Evolutionary conservation across 2,888 invertebrate genomes (phyloP).

Genomic region (Odontomyia ornata): DNA sequence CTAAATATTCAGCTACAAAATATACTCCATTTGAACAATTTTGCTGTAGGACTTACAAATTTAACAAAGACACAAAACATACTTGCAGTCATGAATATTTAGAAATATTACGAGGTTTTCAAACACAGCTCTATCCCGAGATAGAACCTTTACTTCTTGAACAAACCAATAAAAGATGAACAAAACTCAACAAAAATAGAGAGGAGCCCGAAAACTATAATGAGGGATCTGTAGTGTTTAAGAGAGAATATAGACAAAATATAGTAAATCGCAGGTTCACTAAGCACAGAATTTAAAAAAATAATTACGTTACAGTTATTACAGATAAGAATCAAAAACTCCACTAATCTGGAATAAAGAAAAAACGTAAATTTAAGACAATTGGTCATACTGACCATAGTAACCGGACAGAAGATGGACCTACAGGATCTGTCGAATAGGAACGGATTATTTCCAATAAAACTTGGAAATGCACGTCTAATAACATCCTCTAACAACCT

Average conservation of each 20-base stretch:
- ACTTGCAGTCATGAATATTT: conserved; percentile 42
- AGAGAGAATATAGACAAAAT: conserved; percentile 25
- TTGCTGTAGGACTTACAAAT: conserved; percentile 41
- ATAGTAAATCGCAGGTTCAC: conserved; percentile 22
- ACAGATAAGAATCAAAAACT: conserved; percentile 25
- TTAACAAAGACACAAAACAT: conserved; percentile 35
- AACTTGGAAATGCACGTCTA: conserved; percentile 5
- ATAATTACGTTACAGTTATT: conserved; percentile 10
- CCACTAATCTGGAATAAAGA: conserved; percentile 18
- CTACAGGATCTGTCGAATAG: conserved; percentile 3
- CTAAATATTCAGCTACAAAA: conserved; percentile 45
- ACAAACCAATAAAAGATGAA: conserved; percentile 24
- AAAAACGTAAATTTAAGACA: conserved; percentile 31
- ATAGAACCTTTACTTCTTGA: conserved; percentile 37
- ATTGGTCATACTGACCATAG: neutral
- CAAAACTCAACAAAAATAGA: conserved; percentile 32
- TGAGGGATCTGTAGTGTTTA: conserved; percentile 13
- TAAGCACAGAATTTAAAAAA: conserved; percentile 1
- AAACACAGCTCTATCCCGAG: conserved; percentile 40
- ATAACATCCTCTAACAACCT: conserved; percentile 3
- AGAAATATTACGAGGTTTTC: conserved; percentile 41
- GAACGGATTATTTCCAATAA: too few species aligned
- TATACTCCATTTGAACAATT: conserved; percentile 45
- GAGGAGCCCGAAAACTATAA: conserved; percentile 25
- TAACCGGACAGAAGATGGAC: conserved; percentile 17